Evolutionary conservation across 2,888 invertebrate species (phyloP).

Genomic region (Nymphalis polychloros): DNA sequence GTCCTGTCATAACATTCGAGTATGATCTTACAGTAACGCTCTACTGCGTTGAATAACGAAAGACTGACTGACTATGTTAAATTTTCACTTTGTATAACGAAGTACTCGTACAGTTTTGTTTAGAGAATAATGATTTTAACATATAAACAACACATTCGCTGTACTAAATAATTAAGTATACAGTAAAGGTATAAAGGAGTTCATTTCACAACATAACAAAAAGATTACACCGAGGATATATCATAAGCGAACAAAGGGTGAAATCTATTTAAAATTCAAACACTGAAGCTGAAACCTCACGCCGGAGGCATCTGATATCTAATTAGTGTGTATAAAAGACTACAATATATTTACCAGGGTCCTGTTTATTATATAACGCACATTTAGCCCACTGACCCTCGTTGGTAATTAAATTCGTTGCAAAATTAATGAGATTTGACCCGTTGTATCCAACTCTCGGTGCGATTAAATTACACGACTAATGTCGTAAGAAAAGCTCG

Average conservation of each 20-base stretch:
- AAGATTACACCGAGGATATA: background rate
- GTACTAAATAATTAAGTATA: no score
- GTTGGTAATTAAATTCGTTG: slow-evolving; percentile 62
- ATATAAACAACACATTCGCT: no score
- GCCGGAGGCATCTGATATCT: slow-evolving; percentile 20
- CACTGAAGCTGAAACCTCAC: slow-evolving; percentile 12
- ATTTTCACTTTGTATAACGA: no score
- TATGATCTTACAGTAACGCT: no score
- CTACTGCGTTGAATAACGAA: no score
- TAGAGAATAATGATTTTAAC: no score
- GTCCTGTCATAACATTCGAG: no score
- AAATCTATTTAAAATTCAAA: slow-evolving; percentile 20
- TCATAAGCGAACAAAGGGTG: background rate
- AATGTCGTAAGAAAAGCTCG: slow-evolving; percentile 33
- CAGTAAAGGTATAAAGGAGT: no score
- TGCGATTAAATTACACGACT: slow-evolving; percentile 60
- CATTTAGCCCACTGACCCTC: slow-evolving; percentile 49
- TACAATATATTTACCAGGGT: slow-evolving; percentile 31
- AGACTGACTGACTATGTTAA: no score
- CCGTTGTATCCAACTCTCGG: slow-evolving; percentile 42
- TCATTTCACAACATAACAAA: background rate
- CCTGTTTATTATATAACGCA: slow-evolving; percentile 49
- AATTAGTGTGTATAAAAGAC: slow-evolving; percentile 32
- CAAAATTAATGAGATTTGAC: slow-evolving; percentile 64
- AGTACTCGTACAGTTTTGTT: no score